Evolutionary conservation across 2,797 vertebrate genomes (phyloP).

Genomic region (Gila robusta): DNA sequence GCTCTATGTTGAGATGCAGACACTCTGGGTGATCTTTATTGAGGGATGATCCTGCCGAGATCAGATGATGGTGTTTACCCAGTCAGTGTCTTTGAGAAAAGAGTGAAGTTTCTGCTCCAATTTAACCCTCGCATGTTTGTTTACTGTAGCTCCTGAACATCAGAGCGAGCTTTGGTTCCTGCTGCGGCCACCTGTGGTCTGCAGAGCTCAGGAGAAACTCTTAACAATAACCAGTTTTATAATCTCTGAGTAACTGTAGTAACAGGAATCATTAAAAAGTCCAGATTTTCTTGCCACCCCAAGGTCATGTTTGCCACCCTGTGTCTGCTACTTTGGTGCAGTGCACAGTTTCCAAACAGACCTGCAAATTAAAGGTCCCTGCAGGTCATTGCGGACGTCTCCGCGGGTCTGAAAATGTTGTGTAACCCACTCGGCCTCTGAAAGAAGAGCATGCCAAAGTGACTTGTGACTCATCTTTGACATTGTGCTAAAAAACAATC

Average conservation of each 20-base stretch:
- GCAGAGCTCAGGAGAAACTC: slow-evolving; percentile 1
- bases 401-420: background rate
- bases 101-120: slow-evolving; percentile 12
- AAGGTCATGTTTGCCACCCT: slow-evolving; percentile 15
- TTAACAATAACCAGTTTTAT: background rate
- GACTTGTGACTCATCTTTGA: slow-evolving; percentile 38
- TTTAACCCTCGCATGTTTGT: slow-evolving; percentile 37
- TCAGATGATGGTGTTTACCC: slow-evolving; percentile 54
- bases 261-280: background rate
- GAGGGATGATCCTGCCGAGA: slow-evolving; percentile 51
- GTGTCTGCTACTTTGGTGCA: background rate
- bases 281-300: slow-evolving; percentile 22
- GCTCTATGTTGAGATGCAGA: slow-evolving; percentile 33
- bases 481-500: slow-evolving; percentile 12
- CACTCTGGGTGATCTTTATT: slow-evolving; percentile 53
- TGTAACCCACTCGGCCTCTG: background rate
- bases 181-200: slow-evolving; percentile 17
- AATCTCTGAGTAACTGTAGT: background rate
- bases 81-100: slow-evolving; percentile 34
- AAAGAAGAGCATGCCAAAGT: slow-evolving; percentile 2
- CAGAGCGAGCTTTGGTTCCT: background rate
- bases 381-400: slow-evolving; percentile 2
- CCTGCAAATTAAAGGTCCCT: slow-evolving; percentile 24
- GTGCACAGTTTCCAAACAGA: slow-evolving; percentile 6
- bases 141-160: slow-evolving; percentile 21